Percentiles rank a stretch among this genome's conserved stretches.
Conservation (phyloP, 2,113 vertebrate genomes). For the Oreotragus oreotragus region DNA sequence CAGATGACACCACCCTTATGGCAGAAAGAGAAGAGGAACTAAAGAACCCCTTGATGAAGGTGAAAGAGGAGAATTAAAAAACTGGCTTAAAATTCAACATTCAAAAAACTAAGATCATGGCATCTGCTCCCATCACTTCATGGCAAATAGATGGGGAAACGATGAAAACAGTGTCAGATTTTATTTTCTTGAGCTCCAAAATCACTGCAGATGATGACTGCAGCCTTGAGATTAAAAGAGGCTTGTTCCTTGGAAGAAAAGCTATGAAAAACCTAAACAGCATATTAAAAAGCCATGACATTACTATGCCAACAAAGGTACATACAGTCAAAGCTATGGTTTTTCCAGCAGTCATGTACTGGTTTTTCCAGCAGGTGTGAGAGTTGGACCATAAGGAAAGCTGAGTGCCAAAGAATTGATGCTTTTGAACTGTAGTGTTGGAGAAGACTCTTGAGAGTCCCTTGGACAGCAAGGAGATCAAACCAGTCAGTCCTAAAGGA, state of each 20-base stretch:
- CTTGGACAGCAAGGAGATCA: background rate
- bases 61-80: background rate
- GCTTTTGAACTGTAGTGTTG: background rate
- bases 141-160: background rate
- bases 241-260: background rate
- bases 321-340: background rate
- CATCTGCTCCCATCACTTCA: background rate
- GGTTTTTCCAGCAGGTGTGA: background rate
- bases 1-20: background rate
- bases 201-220: background rate
- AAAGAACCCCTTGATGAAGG: background rate
- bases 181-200: background rate
- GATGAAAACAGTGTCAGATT: background rate
- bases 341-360: background rate
- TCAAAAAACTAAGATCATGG: background rate
- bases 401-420: background rate
- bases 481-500: background rate
- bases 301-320: background rate
- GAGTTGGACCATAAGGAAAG: background rate
- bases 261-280: background rate
- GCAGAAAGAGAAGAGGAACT: background rate
- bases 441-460: background rate
- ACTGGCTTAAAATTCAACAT: background rate
- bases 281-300: background rate
- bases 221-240: background rate